Base-by-base conservation (phyloP, 2,113 vertebrate species). In the Cochlearius cochlearius region DNA sequence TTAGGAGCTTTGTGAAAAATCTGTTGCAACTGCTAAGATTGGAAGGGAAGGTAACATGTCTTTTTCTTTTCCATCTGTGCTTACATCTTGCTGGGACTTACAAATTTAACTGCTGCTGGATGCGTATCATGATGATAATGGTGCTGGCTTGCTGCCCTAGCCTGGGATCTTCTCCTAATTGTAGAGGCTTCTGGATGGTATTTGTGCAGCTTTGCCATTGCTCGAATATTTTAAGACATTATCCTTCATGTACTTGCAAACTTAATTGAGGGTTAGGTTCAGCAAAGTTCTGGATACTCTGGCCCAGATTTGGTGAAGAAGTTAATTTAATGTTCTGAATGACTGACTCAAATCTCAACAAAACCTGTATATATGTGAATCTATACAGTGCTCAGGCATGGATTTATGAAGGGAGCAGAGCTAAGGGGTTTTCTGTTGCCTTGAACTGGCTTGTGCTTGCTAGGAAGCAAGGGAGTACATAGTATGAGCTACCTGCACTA, bases 381-480 rank as follows among this genome's bases (percentile, higher is more conserved):
- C n/a, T 56, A 3, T 52, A 4, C 15, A 58, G 25, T 32, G 4
- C 14, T 38, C 9, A 43, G 55, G 8, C 3, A 1, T 21, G 21
- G 19, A 23, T 20, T 47, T 59, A 30, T 36, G 34, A 71, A 49
- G 30, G 8, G 8, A 60, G 9, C 22, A 73, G 36, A 19, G 21
- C 39, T 41, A 23, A 81, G 25, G 21, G 12, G 5, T 4, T 27
- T 91, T 76, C 41, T 62, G 12, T 6, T 41, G 7, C 36, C 29
- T 66, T 79, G 59, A 36, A 29, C 7, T 13, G 11, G 8, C 25
- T 36, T 50, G 6, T 38, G 9, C 25, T 88, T 59, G 6, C 7
- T n/a, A 45, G 26, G 16, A 7, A 45, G 7, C 0, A 3, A 49
- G 8, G 14, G 12, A 49, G 26, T 2, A 18, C 7, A 2, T 5